Conservation (phyloP, 2,797 vertebrate species). For the Columba guinea region DNA sequence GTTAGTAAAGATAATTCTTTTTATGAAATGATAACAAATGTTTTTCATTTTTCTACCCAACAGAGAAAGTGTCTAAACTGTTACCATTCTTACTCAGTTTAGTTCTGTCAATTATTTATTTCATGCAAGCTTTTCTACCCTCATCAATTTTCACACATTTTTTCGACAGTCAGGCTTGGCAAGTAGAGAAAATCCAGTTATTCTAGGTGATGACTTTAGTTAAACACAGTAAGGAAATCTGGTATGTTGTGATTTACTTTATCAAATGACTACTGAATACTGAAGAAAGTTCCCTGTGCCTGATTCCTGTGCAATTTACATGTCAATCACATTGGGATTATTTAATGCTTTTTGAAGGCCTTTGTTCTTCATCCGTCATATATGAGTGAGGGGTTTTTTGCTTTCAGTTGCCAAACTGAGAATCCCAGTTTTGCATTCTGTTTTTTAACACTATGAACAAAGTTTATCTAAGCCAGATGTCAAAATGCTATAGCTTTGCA, state of each 20-base stretch:
- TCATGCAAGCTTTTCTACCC: constrained; percentile 1
- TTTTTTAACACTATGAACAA: neutral
- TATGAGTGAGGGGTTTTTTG: neutral
- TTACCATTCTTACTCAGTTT: neutral
- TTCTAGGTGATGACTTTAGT: neutral
- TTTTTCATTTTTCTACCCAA: neutral
- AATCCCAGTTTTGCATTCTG: neutral
- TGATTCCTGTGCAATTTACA: neutral
- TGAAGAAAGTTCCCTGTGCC: neutral
- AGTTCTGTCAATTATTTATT: constrained; percentile 47
- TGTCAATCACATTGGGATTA: neutral
- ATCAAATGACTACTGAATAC: neutral
- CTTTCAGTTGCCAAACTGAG: neutral
- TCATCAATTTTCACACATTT: constrained; percentile 25
- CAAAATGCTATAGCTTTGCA: neutral
- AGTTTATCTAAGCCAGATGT: neutral
- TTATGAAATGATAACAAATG: neutral
- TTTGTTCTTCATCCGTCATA: neutral
- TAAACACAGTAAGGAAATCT: constrained; percentile 17
- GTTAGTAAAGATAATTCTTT: neutral
- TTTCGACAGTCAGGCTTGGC: constrained; percentile 1
- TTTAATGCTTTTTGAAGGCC: neutral
- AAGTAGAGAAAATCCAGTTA: constrained; percentile 32
- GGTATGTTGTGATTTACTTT: neutral
- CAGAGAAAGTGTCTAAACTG: neutral